Evolutionary conservation across 2,888 invertebrate genomes (phyloP).

Genomic region (Metellina segmentata): DNA sequence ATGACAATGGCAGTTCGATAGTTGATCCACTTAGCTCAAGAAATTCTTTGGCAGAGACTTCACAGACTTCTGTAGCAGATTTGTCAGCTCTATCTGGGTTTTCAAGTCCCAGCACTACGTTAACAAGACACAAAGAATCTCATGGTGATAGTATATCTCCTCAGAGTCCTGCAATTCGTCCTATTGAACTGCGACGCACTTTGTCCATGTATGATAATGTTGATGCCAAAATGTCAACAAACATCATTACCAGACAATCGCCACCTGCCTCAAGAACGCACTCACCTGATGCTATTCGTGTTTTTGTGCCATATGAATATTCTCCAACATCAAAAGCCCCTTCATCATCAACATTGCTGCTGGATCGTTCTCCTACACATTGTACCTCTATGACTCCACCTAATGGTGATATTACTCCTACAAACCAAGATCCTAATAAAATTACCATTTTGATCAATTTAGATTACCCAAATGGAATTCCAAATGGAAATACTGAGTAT

Average conservation of each 20-base stretch:
- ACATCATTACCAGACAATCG: conserved; percentile 79
- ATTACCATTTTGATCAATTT: conserved; percentile 86
- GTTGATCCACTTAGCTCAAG: conserved; percentile 85
- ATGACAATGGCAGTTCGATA: conserved; percentile 79
- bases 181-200: conserved; percentile 76
- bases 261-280: conserved; percentile 88
- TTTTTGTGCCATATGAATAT: conserved; percentile 87
- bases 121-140: conserved; percentile 77
- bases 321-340: conserved; percentile 68
- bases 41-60: conserved; percentile 90
- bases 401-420: conserved; percentile 76
- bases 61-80: conserved; percentile 91
- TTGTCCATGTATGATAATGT: conserved; percentile 78
- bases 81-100: conserved; percentile 86
- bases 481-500: conserved; percentile 59
- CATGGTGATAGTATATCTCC: conserved; percentile 67
- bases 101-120: conserved; percentile 79
- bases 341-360: conserved; percentile 68
- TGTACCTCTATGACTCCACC: conserved; percentile 72
- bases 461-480: conserved; percentile 64
- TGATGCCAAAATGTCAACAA: conserved; percentile 76
- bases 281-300: conserved; percentile 89
- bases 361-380: conserved; percentile 69
- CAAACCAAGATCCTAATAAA: conserved; percentile 84
- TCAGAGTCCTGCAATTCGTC: conserved; percentile 60